Conservation (phyloP, 2,888 invertebrate species). For the Caenorhabditis uteleia region DNA sequence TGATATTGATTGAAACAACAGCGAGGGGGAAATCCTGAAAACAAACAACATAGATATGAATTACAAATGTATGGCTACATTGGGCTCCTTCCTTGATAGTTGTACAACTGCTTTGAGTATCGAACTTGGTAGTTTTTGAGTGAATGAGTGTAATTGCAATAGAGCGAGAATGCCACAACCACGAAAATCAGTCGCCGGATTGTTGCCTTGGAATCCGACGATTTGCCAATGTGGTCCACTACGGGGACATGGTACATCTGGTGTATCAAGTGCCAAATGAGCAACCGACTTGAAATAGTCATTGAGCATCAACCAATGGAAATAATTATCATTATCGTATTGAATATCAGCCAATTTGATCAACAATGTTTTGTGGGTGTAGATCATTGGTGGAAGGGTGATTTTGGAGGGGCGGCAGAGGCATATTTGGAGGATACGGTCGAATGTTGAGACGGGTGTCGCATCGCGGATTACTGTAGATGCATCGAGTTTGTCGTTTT, state of each 20-base stretch:
- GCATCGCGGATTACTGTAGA: too few species aligned
- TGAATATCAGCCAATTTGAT: conserved; percentile 15
- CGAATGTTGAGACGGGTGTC: conserved; percentile 7
- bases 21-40: conserved; percentile 51
- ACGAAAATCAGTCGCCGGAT: conserved; percentile 51
- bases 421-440: conserved; percentile 30
- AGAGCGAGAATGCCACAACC: conserved; percentile 45
- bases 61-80: conserved; percentile 9
- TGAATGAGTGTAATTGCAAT: conserved; percentile 44
- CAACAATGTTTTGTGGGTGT: conserved; percentile 24
- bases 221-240: conserved; percentile 47
- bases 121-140: conserved; percentile 11
- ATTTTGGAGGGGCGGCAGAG: conserved; percentile 25
- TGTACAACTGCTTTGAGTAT: conserved; percentile 33
- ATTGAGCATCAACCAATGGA: conserved; percentile 44
- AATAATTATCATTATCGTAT: conserved; percentile 23
- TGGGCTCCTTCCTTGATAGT: conserved; percentile 39
- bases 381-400: conserved; percentile 8
- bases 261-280: not conserved
- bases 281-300: conserved; percentile 26
- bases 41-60: not conserved
- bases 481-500: not conserved
- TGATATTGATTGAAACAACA: conserved; percentile 50
- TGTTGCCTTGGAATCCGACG: conserved; percentile 46
- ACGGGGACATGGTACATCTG: not conserved